These are phyloP conservation scores for Cantharis nigra DNA, from an alignment of 2,888 invertebrate genomes.

Conservation along the genomic window DNA sequence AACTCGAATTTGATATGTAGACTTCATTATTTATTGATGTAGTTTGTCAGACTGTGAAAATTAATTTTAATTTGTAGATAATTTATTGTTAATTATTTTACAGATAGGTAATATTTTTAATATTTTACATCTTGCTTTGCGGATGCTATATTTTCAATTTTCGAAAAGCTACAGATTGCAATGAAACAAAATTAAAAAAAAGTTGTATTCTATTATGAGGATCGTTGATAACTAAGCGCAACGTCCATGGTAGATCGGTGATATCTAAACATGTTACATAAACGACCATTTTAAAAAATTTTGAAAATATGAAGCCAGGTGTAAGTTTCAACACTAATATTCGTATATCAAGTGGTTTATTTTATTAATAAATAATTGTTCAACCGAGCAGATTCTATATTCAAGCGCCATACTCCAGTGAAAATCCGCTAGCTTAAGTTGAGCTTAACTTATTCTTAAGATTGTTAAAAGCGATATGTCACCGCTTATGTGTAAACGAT, in stretches of 20 bases:
- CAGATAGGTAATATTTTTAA: background rate
- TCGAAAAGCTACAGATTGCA: no score
- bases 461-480: background rate
- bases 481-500: background rate
- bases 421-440: background rate
- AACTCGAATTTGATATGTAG: background rate
- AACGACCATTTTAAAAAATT: no score
- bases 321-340: background rate
- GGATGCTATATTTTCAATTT: no score
- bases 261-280: background rate
- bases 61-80: background rate
- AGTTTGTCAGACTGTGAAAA: background rate
- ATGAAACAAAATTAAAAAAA: no score
- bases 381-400: background rate
- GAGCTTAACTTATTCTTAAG: background rate
- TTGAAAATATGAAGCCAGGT: background rate
- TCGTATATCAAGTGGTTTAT: background rate
- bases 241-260: no score
- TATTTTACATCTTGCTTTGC: no score
- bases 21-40: background rate
- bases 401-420: background rate
- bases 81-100: background rate
- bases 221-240: no score
- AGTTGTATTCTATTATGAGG: no score
- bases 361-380: background rate